phyloP scores from a whole-genome alignment of 1,140 invertebrate species.

The Scaptodrosophila lebanonensis region DNA sequence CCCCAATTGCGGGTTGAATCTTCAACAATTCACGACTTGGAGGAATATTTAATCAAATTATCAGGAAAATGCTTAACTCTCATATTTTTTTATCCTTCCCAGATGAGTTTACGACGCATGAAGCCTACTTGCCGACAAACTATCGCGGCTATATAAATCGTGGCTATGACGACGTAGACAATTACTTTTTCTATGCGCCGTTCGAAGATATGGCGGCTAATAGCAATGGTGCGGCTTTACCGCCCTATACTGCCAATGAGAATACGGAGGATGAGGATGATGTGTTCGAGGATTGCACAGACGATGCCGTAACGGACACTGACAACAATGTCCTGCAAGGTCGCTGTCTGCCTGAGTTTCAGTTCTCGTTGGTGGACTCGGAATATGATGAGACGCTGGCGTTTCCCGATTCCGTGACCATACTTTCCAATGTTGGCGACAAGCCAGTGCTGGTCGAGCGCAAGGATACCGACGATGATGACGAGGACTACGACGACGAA shows the following conservation, averaged over 20 bases:
- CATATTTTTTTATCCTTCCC: not conserved
- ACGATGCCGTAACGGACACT: constrained; percentile 16
- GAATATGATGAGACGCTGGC: constrained; percentile 82
- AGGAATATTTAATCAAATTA: no score
- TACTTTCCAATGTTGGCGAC: constrained; percentile 79
- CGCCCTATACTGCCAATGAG: constrained; percentile 32
- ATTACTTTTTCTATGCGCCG: constrained; percentile 61
- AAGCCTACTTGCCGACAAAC: constrained; percentile 47
- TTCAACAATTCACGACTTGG: no score
- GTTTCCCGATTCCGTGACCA: constrained; percentile 80
- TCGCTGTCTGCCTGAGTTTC: constrained; percentile 69
- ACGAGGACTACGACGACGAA: constrained; percentile 56
- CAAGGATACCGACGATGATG: constrained; percentile 68
- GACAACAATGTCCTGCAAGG: no score
- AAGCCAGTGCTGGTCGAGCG: constrained; percentile 77
- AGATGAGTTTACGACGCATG: constrained; percentile 51
- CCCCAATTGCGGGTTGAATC: no score
- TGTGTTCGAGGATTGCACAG: not conserved
- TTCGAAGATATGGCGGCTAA: constrained; percentile 51
- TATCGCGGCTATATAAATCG: constrained; percentile 55
- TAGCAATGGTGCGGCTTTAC: constrained; percentile 20
- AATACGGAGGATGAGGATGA: not conserved
- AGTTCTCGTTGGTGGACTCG: constrained; percentile 78
- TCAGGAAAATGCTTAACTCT: not conserved
- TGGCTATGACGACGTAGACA: constrained; percentile 67